Evolutionary conservation across 2,797 vertebrate genomes (phyloP).

Genomic region (Sebastes cheni): DNA sequence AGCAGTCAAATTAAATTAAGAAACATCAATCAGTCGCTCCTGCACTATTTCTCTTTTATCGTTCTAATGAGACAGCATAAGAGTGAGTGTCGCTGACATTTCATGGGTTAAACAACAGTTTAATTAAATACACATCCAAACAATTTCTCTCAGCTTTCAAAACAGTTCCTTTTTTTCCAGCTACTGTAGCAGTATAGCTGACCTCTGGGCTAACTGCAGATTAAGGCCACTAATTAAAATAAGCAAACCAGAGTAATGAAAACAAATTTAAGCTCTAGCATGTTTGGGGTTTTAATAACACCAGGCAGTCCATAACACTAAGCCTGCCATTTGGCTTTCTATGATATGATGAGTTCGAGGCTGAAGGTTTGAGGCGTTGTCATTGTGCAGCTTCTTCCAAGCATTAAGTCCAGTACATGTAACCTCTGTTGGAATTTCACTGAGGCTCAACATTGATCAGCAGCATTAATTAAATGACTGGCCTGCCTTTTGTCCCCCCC

Average conservation of each 20-base stretch:
- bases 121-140: conserved; percentile 81
- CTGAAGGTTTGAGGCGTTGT: conserved; percentile 23
- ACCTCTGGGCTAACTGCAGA: conserved; percentile 85
- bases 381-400: conserved; percentile 7
- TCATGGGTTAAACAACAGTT: conserved; percentile 71
- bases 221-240: conserved; percentile 85
- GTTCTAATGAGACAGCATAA: conserved; percentile 45
- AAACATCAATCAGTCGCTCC: conserved; percentile 46
- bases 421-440: conserved; percentile 39
- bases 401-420: conserved; percentile 30
- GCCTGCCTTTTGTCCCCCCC: conserved; percentile 23
- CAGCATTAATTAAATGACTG: conserved; percentile 59
- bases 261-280: conserved; percentile 72
- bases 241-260: conserved; percentile 79
- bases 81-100: conserved; percentile 76
- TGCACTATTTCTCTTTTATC: conserved; percentile 43
- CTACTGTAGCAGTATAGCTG: conserved; percentile 66
- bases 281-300: conserved; percentile 74
- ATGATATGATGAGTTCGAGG: conserved; percentile 53
- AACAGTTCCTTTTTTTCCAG: conserved; percentile 70
- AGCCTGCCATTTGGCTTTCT: conserved; percentile 63
- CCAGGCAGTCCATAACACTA: conserved; percentile 34
- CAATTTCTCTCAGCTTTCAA: conserved; percentile 72
- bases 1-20: conserved; percentile 38
- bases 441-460: conserved; percentile 30